Evolutionary conservation across 2,888 invertebrate species (phyloP).

Genomic region (Sphaeridia pumilis): DNA sequence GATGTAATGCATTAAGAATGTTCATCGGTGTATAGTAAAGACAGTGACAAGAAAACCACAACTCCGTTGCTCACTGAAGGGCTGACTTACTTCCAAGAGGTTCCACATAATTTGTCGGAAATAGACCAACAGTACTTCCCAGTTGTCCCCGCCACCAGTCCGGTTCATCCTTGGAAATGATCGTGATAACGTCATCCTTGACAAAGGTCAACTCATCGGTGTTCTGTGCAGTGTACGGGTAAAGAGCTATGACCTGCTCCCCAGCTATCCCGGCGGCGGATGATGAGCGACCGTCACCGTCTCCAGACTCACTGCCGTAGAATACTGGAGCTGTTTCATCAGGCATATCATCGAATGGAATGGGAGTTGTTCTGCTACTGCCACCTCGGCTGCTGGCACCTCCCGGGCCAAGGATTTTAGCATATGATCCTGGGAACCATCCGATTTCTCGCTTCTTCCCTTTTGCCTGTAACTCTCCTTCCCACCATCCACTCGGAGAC

Average conservation of each 20-base stretch:
- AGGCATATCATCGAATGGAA: slow-evolving; percentile 40
- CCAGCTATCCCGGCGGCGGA: slow-evolving; percentile 20
- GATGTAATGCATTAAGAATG: no score
- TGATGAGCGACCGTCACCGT: slow-evolving; percentile 1
- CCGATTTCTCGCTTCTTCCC: slow-evolving; percentile 86
- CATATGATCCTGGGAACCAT: slow-evolving; percentile 80
- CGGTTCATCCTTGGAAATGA: slow-evolving; percentile 82
- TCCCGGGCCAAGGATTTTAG: slow-evolving; percentile 37
- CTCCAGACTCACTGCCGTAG: slow-evolving; percentile 5
- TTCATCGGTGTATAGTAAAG: no score
- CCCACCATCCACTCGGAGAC: slow-evolving; percentile 98
- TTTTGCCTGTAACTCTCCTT: slow-evolving; percentile 81
- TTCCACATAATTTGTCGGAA: slow-evolving; percentile 91
- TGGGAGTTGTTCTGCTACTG: slow-evolving; percentile 53
- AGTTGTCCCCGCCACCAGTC: slow-evolving; percentile 97
- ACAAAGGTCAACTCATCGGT: slow-evolving; percentile 87
- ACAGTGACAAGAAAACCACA: neutral
- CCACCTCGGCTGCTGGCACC: slow-evolving; percentile 24
- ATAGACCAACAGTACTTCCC: slow-evolving; percentile 76
- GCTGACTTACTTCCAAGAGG: slow-evolving; percentile 51
- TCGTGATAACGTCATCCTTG: slow-evolving; percentile 78
- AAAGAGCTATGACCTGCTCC: slow-evolving; percentile 85
- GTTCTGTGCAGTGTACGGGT: slow-evolving; percentile 86
- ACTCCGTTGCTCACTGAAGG: neutral
- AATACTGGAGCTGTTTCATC: slow-evolving; percentile 31